phyloP scores from a whole-genome alignment of 2,113 vertebrate species.

The Psophia crepitans region DNA sequence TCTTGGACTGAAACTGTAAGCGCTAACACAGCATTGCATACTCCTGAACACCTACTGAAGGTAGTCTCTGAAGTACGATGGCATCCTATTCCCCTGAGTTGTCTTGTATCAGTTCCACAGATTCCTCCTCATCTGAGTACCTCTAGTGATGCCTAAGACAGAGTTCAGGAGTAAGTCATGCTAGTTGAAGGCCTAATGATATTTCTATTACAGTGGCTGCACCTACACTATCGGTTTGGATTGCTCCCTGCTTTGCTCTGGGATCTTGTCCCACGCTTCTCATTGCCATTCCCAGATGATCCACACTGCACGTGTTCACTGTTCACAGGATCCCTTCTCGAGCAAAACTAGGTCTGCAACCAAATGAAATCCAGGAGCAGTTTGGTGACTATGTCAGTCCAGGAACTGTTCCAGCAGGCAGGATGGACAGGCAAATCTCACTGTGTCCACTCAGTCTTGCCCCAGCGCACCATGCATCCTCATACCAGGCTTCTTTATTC shows the following conservation, averaged over 20 bases:
- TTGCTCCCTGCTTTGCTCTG: conserved; percentile 17
- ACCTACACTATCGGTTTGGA: background rate
- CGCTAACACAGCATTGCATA: background rate
- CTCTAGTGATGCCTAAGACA: background rate
- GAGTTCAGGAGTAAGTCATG: background rate
- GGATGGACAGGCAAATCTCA: background rate
- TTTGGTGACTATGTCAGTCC: background rate
- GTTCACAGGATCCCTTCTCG: background rate
- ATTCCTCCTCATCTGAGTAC: background rate
- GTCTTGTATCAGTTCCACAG: background rate
- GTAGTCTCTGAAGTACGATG: background rate
- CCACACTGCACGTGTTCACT: background rate
- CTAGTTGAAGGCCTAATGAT: background rate
- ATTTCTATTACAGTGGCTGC: background rate
- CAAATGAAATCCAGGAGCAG: background rate
- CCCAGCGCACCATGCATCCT: background rate
- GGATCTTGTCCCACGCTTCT: background rate
- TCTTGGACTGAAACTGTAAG: background rate
- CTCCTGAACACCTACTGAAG: background rate
- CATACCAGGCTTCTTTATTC: background rate
- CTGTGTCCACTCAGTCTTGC: background rate
- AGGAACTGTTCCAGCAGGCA: background rate
- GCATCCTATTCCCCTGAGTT: background rate
- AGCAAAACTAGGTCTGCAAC: background rate
- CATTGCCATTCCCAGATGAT: background rate